Evolutionary conservation across 1,140 invertebrate genomes (phyloP).

Genomic region (Temnothorax nylanderi): DNA sequence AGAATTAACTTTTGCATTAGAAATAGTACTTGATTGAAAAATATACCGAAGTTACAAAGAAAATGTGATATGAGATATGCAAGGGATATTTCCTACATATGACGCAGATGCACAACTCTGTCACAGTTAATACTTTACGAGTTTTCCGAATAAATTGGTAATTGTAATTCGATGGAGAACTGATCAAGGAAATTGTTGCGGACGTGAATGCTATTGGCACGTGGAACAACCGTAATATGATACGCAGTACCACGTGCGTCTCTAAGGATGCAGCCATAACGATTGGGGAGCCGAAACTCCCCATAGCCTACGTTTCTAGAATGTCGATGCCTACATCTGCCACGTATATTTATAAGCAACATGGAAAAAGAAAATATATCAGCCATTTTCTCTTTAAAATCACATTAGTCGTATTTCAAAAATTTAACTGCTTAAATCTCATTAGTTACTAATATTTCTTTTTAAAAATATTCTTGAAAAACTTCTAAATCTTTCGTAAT

Average conservation of each 20-base stretch:
- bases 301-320: conserved; percentile 65
- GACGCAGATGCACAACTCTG: conserved; percentile 48
- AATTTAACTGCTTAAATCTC: background rate
- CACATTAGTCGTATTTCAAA: background rate
- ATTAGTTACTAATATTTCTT: background rate
- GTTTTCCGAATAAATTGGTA: conserved; percentile 82
- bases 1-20: conserved; percentile 27
- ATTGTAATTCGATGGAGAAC: conserved; percentile 78
- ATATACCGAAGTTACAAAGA: conserved; percentile 21
- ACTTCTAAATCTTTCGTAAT: background rate
- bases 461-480: background rate
- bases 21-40: conserved; percentile 6
- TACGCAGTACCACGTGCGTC: conserved; percentile 71
- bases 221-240: conserved; percentile 79
- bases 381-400: conserved; percentile 7
- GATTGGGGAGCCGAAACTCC: conserved; percentile 53
- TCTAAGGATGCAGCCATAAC: conserved; percentile 64
- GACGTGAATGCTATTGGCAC: conserved; percentile 80
- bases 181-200: conserved; percentile 84
- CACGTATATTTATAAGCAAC: background rate
- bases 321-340: conserved; percentile 68
- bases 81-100: conserved; percentile 74
- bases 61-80: conserved; percentile 25
- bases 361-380: background rate
- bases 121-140: conserved; percentile 52